Evolutionary conservation across 2,888 invertebrate species (phyloP).

Genomic region (Drosophila buzzatii): DNA sequence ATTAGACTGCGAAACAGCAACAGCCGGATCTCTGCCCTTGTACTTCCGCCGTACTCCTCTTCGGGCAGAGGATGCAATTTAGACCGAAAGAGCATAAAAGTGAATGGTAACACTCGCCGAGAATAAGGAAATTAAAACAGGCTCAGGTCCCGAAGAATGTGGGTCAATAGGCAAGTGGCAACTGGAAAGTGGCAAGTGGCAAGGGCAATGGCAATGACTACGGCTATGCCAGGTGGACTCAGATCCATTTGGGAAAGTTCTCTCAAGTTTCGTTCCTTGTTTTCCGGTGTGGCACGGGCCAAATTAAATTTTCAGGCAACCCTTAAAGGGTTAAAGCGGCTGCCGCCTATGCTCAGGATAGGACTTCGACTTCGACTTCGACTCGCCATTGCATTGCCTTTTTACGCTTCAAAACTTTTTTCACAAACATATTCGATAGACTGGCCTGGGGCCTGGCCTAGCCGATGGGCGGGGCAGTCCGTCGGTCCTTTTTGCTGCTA

Average conservation of each 20-base stretch:
- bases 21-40: constrained; percentile 1
- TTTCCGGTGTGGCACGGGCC: constrained; percentile 43
- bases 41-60: not conserved
- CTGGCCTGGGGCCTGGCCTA: constrained; percentile 43
- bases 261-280: constrained; percentile 45
- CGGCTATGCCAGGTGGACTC: constrained; percentile 32
- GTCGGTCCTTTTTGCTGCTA: constrained; percentile 46
- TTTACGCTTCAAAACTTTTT: constrained; percentile 75
- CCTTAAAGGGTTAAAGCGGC: constrained; percentile 28
- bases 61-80: constrained; percentile 71
- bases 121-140: constrained; percentile 71
- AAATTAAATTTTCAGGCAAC: constrained; percentile 67
- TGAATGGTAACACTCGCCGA: constrained; percentile 57
- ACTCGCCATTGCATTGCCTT: constrained; percentile 50
- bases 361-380: constrained; percentile 21
- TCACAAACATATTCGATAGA: constrained; percentile 80
- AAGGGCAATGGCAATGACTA: not conserved
- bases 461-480: constrained; percentile 9
- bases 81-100: constrained; percentile 72
- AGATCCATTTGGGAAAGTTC: constrained; percentile 32
- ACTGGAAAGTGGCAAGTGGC: constrained; percentile 22
- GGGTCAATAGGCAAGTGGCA: constrained; percentile 56
- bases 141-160: constrained; percentile 53
- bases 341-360: not conserved
- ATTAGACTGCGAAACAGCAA: constrained; percentile 45